Evolutionary conservation across 2,113 vertebrate species (phyloP).

Genomic region (Amphiprion percula): DNA sequence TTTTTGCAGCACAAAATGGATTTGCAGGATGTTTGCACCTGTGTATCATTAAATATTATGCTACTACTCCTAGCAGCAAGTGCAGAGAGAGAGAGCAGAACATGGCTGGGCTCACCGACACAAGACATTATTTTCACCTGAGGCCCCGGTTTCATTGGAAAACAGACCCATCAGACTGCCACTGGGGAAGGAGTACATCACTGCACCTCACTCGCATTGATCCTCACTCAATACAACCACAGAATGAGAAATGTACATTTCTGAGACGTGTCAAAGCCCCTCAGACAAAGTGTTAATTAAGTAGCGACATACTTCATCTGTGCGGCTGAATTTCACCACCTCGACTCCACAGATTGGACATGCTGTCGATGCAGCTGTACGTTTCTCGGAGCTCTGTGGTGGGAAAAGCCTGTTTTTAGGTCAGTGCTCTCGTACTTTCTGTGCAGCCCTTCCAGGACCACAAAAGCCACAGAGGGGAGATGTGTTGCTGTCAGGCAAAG

Average conservation of each 20-base stretch:
- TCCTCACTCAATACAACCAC: slow-evolving; percentile 32
- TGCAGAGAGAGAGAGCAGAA: not conserved
- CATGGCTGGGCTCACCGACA: slow-evolving; percentile 1
- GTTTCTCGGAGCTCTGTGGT: slow-evolving; percentile 1
- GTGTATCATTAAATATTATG: slow-evolving; percentile 33
- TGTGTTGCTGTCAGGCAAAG: slow-evolving; percentile 58
- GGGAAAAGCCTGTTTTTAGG: slow-evolving; percentile 47
- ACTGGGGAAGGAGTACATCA: slow-evolving; percentile 62
- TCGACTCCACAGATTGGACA: not conserved
- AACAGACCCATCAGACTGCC: slow-evolving; percentile 57
- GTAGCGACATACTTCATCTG: not conserved
- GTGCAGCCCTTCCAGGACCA: slow-evolving; percentile 48
- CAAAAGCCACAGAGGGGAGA: slow-evolving; percentile 48
- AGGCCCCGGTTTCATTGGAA: slow-evolving; percentile 67
- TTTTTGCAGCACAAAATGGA: not conserved
- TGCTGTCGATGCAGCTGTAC: not conserved
- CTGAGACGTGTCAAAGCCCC: not conserved
- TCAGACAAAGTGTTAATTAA: slow-evolving; percentile 4
- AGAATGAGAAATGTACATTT: slow-evolving; percentile 40
- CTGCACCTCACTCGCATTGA: slow-evolving; percentile 52
- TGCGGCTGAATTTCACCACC: not conserved
- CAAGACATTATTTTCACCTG: slow-evolving; percentile 45
- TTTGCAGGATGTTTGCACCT: slow-evolving; percentile 32
- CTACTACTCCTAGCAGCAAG: not conserved
- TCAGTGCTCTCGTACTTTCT: slow-evolving; percentile 50